Conservation (phyloP, 2,888 invertebrate species). For the Cinara cedri region DNA sequence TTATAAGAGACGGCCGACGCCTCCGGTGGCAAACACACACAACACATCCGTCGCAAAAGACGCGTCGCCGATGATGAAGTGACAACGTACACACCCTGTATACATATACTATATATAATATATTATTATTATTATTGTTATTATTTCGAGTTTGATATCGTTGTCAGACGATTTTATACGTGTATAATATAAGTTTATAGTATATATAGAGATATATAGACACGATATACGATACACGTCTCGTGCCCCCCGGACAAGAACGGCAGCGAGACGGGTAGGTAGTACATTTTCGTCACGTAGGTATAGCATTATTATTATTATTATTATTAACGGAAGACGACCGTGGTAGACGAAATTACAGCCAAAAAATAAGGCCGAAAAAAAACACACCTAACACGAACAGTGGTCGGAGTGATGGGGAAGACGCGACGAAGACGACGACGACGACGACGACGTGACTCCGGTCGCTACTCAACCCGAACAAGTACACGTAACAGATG, state of each 20-base stretch:
- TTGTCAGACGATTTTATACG: background rate
- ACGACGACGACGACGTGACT: conserved; percentile 42
- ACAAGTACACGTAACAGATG: conserved; percentile 52
- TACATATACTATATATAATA: conserved; percentile 13
- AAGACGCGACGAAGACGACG: background rate
- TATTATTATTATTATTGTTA: conserved; percentile 4
- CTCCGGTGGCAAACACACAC: no score
- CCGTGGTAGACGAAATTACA: conserved; percentile 30
- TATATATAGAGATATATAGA: background rate
- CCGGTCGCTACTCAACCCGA: conserved; percentile 42
- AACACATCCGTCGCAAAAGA: background rate
- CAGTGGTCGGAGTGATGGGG: conserved; percentile 29
- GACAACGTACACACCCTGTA: conserved; percentile 15
- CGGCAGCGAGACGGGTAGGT: conserved; percentile 7
- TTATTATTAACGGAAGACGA: conserved; percentile 36
- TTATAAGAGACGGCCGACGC: no score
- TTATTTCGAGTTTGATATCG: no score
- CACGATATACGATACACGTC: background rate
- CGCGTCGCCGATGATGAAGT: background rate
- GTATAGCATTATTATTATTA: no score
- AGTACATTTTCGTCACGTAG: conserved; percentile 45
- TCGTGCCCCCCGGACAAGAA: conserved; percentile 10
- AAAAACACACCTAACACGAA: conserved; percentile 14
- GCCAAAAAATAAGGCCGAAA: conserved; percentile 28
- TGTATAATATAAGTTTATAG: no score